Evolutionary conservation across 2,113 vertebrate genomes (phyloP).

Genomic region (Mellivora capensis): DNA sequence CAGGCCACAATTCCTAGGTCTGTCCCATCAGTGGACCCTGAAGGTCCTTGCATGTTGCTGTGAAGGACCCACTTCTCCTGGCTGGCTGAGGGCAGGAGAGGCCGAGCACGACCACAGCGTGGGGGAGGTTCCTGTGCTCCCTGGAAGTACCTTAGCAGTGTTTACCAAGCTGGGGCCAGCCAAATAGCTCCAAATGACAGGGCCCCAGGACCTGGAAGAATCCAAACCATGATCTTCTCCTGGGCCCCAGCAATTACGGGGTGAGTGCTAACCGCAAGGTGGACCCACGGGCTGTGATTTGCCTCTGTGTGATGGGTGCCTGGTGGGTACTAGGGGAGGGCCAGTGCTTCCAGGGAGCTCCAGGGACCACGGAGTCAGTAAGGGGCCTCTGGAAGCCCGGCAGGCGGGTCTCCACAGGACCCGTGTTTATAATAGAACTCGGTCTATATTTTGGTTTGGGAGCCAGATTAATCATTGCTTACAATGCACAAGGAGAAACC

Average conservation of each 20-base stretch:
- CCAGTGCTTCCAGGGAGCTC: background rate
- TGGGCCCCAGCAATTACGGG: constrained; percentile 39
- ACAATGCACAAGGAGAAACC: constrained; percentile 61
- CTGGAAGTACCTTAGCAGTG: background rate
- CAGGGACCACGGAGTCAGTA: background rate
- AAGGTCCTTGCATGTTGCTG: background rate
- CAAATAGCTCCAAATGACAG: constrained; percentile 70
- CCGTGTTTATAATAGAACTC: constrained; percentile 70
- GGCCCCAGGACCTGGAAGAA: background rate
- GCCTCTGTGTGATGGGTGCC: background rate
- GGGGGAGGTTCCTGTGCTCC: background rate
- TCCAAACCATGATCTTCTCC: constrained; percentile 44
- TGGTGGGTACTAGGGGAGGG: background rate
- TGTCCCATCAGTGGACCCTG: background rate
- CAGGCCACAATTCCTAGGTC: background rate
- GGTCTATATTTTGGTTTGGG: constrained; percentile 72
- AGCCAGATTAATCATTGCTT: constrained; percentile 79
- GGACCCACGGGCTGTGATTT: background rate
- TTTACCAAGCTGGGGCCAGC: constrained; percentile 52
- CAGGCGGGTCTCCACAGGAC: constrained; percentile 57
- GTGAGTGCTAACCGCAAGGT: constrained; percentile 43
- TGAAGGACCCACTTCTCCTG: background rate
- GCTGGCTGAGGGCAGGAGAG: background rate
- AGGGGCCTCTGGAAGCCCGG: background rate
- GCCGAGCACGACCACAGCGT: background rate